phyloP scores from a whole-genome alignment of 2,797 vertebrate species.

The Podarcis siculus region DNA sequence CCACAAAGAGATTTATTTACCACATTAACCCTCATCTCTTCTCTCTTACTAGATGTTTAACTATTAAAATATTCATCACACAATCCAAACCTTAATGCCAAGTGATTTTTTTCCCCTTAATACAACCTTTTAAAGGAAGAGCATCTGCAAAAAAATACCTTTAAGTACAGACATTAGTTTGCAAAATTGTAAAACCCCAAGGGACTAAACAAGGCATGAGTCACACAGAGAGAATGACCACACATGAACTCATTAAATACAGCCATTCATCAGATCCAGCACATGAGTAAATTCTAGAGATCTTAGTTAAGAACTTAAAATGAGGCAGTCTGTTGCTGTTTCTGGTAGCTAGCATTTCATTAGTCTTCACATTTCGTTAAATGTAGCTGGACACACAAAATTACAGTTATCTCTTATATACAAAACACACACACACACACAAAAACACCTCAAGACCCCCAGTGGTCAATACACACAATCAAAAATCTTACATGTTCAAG shows the following conservation, averaged over 20 bases:
- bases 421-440: no score
- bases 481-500: no score
- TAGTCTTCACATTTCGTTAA: slow-evolving; percentile 23
- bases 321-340: slow-evolving; percentile 5
- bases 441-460: no score
- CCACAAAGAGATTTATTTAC: slow-evolving; percentile 83
- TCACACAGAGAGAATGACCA: slow-evolving; percentile 19
- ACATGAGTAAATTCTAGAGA: slow-evolving; percentile 26
- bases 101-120: slow-evolving; percentile 68
- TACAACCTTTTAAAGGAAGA: slow-evolving; percentile 74
- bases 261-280: neutral
- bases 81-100: slow-evolving; percentile 75
- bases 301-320: neutral
- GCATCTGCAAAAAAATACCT: slow-evolving; percentile 73
- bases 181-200: slow-evolving; percentile 56
- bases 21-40: slow-evolving; percentile 79
- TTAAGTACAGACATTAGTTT: slow-evolving; percentile 69
- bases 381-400: neutral
- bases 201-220: slow-evolving; percentile 49
- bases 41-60: slow-evolving; percentile 78
- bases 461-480: no score
- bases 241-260: slow-evolving; percentile 35
- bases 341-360: slow-evolving; percentile 8
- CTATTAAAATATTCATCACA: slow-evolving; percentile 89
- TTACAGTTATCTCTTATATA: neutral